Evolutionary conservation across 2,888 invertebrate genomes (phyloP), one percentile per base, ranked within the genome.

Genomic region (Thecophora atra): DNA sequence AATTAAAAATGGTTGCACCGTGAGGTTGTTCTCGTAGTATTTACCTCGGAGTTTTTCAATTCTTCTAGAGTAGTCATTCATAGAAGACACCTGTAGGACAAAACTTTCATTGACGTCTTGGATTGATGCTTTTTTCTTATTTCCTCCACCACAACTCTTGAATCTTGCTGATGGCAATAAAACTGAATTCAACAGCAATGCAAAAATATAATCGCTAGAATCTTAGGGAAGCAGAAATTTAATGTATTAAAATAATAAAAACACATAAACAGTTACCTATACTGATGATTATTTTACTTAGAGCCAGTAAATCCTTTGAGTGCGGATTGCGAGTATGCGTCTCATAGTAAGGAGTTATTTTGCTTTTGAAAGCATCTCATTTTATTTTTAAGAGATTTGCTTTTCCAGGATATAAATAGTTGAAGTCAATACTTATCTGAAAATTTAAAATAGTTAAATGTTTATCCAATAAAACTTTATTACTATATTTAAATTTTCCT

Each of bases 61-160:
- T 52, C n/a, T 52, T 52, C 52, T 52, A 13, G 52, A 52, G 52
- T 52, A 52, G n/a, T 52, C 52, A 17, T 52, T 52, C n/a, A 52
- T 52, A 7, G 52, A 52, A 52, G 52, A 5, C 8, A 52, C 15
- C 5, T 52, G 52, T 17, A 52, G 8, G 5, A 52, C 44, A 17
- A 17, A 52, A 52, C 52, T 52, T 52, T 52, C 52, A n/a, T 52
- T 52, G 8, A n/a, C 11, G 52, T 52, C 52, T 52, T 52, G 52
- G 52, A 52, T 52, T n/a, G 52, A 52, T 52, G 52, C 15, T 52
- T 52, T 52, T 5, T n/a, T 52, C 52, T 52, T 52, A 52, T 52
- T 52, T 52, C 52, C 52, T 52, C n/a, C 52, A 52, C 52, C 52
- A n/a, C 52, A 52, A 52, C 52, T 52, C n/a, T 52, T 52, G 52